A percentile compares a stretch with the other conserved stretches of the same genome.
Conservation (phyloP, 2,113 vertebrate species). For the Hyla sarda region DNA sequence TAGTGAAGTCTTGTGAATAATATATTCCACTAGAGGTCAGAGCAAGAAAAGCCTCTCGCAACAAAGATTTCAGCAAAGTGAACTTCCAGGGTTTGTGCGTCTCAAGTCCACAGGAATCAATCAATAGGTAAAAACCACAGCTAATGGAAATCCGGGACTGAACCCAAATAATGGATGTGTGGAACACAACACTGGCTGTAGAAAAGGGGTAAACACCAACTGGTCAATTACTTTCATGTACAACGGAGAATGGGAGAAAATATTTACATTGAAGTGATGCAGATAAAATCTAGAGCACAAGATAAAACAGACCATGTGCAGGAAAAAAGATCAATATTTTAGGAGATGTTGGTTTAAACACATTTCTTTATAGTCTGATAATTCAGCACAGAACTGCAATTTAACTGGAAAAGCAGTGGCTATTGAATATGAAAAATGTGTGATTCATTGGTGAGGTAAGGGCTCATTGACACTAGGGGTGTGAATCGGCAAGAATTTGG, state of each 20-base stretch:
- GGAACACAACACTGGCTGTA: neutral
- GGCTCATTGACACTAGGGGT: too few species aligned
- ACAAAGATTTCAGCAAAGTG: neutral
- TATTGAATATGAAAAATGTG: too few species aligned
- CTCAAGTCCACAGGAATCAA: neutral
- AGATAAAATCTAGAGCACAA: neutral
- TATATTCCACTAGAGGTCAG: conserved; percentile 47
- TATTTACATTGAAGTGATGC: neutral
- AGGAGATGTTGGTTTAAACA: too few species aligned
- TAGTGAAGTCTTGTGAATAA: neutral
- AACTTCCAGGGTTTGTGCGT: neutral
- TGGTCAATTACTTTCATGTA: neutral
- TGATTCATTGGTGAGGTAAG: too few species aligned
- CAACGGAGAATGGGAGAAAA: neutral
- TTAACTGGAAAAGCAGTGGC: too few species aligned
- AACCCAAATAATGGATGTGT: neutral
- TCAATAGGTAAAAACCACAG: neutral
- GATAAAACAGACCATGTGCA: neutral
- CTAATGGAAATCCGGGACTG: neutral
- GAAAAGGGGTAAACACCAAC: neutral
- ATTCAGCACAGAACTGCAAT: neutral
- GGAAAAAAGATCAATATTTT: neutral
- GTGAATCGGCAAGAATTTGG: too few species aligned
- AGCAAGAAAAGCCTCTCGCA: neutral
- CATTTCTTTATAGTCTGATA: too few species aligned